phyloP scores from a whole-genome alignment of 2,797 vertebrate species.

The Sparus aurata region DNA sequence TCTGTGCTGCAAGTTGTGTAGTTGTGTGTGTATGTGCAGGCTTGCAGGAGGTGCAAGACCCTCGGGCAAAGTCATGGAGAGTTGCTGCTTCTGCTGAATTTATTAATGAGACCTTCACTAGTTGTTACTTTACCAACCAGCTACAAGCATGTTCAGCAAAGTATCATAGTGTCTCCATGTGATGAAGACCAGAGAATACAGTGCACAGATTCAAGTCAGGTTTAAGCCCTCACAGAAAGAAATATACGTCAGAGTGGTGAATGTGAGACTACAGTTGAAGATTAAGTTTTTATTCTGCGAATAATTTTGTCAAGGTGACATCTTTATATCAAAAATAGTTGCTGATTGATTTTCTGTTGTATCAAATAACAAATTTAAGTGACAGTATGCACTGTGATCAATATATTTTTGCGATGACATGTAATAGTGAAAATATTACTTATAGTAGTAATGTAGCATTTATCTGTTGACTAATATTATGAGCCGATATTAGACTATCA shows the following conservation, averaged over 20 bases:
- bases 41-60: slow-evolving; percentile 31
- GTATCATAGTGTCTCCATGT: background rate
- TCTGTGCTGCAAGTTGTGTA: slow-evolving; percentile 34
- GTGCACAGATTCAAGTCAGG: background rate
- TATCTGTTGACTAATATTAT: too few species aligned
- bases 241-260: background rate
- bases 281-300: background rate
- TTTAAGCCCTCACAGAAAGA: background rate
- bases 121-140: slow-evolving; percentile 30
- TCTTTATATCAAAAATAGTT: background rate
- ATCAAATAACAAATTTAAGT: background rate
- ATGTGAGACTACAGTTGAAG: background rate
- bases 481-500: too few species aligned
- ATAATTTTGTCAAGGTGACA: background rate
- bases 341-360: background rate
- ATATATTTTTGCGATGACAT: background rate
- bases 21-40: background rate
- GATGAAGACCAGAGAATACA: background rate
- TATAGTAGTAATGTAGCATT: too few species aligned
- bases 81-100: slow-evolving; percentile 44
- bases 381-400: background rate
- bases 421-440: background rate
- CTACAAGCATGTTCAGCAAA: background rate
- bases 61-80: slow-evolving; percentile 43
- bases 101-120: slow-evolving; percentile 13